Base-by-base conservation (phyloP, 2,888 invertebrate genomes). In the Matsumyia berberina region DNA sequence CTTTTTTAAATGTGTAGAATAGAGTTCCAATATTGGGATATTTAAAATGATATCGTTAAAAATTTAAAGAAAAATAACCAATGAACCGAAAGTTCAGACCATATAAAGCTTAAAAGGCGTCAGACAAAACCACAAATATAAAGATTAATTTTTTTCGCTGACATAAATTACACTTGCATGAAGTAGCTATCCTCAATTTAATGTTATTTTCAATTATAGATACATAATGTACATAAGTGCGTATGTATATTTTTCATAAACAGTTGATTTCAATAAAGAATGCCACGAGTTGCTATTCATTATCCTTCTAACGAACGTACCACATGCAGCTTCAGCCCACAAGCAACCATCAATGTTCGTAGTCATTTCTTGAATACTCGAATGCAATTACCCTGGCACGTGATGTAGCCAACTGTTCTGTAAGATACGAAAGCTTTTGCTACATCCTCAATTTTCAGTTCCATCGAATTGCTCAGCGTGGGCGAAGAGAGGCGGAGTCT, bases 311-410 rank as follows among this genome's bases (percentile, higher is more conserved):
- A 77, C 73, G 70, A 77, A 70, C 51, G 39, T 77, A 81, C 81
- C 81, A 70, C 81, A 81, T 81, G 81, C 70, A 77, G 81, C 64
- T 64, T 58, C 19, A 42, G 57, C 57, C 77, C 81, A 81, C 77
- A 15, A 51, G 46, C 51, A 53, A 31, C 64, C 46, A 70, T 64
- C 62, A 70, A 51, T 46, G 39, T 58, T 67, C 29, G 7, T 49
- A 46, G 33, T 70, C 70, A 76, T 81, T 77, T 76, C 62, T 58
- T 67, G 57, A 66, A 81, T 62, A 76, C 76, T 77, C 64, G 70
- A 64, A 76, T 77, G 64, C 77, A 77, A 77, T 81, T 77, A 81
- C 77, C 57, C 44, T 58, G 77, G 58, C 81, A 81, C 81, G 81
- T 81, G 74, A 74, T 74, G 69, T 53, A 44, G 51, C 57, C 55